A percentile compares a stretch with the other conserved stretches of the same genome.
Evolutionary conservation across 2,888 invertebrate genomes (phyloP).

Genomic region (Rhabditoides inermis): DNA sequence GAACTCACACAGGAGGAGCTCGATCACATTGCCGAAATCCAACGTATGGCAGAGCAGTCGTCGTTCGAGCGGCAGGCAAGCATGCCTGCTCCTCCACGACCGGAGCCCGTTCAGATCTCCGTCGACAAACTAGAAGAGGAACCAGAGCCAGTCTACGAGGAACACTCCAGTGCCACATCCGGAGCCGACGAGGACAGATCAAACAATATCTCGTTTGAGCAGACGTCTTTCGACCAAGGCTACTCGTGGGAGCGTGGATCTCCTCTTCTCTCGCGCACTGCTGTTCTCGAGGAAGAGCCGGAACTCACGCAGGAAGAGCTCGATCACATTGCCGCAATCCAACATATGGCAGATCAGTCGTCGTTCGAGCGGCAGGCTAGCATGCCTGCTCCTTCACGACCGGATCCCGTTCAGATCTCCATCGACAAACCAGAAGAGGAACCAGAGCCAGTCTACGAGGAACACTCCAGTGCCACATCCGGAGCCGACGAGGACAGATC

Average conservation of each 20-base stretch:
- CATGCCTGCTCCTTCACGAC: too few species aligned
- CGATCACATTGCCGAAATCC: constrained; percentile 12
- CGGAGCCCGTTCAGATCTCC: too few species aligned
- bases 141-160: too few species aligned
- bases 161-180: constrained; percentile 11
- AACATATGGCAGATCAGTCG: constrained; percentile 12
- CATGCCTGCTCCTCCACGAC: constrained; percentile 1
- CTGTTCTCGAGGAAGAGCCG: not conserved
- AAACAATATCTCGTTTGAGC: constrained; percentile 17
- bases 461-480: too few species aligned
- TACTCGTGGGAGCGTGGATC: not conserved
- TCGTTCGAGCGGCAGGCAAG: too few species aligned
- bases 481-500: too few species aligned
- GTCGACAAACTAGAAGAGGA: not conserved
- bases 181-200: constrained; percentile 12
- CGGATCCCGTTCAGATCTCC: too few species aligned
- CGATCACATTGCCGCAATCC: constrained; percentile 15
- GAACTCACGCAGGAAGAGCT: constrained; percentile 12
- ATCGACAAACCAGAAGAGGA: too few species aligned
- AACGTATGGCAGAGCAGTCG: constrained; percentile 2
- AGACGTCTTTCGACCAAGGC: constrained; percentile 6
- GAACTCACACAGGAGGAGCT: constrained; percentile 11
- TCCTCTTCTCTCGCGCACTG: not conserved
- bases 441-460: too few species aligned
- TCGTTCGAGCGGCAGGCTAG: constrained; percentile 1